Percentiles rank a stretch among this genome's conserved stretches.
phyloP scores from a whole-genome alignment of 1,140 invertebrate species.

The Hirudo medicinalis region DNA sequence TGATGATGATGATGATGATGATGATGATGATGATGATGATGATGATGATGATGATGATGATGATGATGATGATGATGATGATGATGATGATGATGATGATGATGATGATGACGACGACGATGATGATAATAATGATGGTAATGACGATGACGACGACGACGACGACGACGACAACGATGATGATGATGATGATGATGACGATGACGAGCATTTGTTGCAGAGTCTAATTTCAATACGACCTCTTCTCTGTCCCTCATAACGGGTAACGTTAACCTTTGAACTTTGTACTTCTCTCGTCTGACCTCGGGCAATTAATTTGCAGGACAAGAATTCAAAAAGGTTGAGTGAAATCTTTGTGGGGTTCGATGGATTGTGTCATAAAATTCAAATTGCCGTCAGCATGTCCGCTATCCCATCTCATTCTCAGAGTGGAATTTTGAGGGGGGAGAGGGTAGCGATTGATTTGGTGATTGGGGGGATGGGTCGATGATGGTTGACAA shows the following conservation, averaged over 20 bases:
- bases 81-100: not conserved
- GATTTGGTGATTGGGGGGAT: no score
- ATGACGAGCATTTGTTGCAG: not conserved
- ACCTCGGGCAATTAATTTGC: no score
- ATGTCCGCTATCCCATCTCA: not conserved
- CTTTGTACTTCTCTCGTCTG: no score
- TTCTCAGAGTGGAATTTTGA: not conserved
- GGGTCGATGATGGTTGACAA: no score
- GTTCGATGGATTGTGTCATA: not conserved
- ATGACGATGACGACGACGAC: not conserved
- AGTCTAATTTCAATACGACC: not conserved
- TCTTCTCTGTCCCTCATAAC: not conserved
- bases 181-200: not conserved
- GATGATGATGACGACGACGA: not conserved
- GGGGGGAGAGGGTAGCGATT: not conserved
- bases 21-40: not conserved
- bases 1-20: conserved; percentile 1
- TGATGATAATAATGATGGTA: not conserved
- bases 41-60: conserved; percentile 1
- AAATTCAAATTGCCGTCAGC: not conserved
- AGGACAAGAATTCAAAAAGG: no score
- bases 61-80: not conserved
- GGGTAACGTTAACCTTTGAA: not conserved
- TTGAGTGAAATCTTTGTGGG: no score
- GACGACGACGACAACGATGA: not conserved